Percentiles rank a stretch among this genome's conserved stretches.
Evolutionary conservation across 2,888 invertebrate genomes (phyloP).

Genomic region (Troilus luridus): DNA sequence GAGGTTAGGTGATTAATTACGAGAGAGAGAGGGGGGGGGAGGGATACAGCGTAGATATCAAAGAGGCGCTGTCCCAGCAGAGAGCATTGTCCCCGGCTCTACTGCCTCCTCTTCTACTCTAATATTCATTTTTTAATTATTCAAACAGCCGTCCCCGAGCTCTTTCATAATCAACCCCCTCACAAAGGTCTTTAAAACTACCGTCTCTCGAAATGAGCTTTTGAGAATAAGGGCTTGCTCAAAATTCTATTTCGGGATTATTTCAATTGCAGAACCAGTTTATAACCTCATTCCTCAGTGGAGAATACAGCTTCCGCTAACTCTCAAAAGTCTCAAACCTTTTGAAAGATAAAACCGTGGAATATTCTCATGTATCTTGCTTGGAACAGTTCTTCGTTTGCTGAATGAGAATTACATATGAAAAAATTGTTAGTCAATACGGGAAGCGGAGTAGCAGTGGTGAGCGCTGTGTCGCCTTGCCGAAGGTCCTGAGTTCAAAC

Average conservation of each 20-base stretch:
- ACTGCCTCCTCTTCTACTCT: slow-evolving; percentile 8
- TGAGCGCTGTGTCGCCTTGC: too few species aligned
- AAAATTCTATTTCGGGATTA: slow-evolving; percentile 6
- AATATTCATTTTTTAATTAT: slow-evolving; percentile 49
- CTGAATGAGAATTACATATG: too few species aligned
- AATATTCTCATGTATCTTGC: too few species aligned
- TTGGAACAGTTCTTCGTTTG: too few species aligned
- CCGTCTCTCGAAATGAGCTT: slow-evolving; percentile 8
- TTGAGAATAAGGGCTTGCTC: neutral
- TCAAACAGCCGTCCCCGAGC: slow-evolving; percentile 37
- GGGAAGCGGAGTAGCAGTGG: too few species aligned
- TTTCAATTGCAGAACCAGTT: neutral
- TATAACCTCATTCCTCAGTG: neutral
- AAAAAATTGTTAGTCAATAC: too few species aligned
- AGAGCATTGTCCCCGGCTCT: neutral
- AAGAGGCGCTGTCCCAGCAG: neutral
- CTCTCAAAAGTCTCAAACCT: neutral
- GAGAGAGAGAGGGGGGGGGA: neutral
- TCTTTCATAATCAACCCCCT: slow-evolving; percentile 22
- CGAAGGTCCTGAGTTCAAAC: too few species aligned
- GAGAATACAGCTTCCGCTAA: neutral
- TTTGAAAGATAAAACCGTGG: neutral
- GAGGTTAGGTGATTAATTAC: slow-evolving; percentile 48
- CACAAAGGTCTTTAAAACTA: slow-evolving; percentile 43
- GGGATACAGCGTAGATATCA: neutral